A percentile compares a stretch with the other conserved stretches of the same genome.
Evolutionary conservation across 2,888 invertebrate genomes (phyloP).

Genomic region (Notocelia uddmanniana): DNA sequence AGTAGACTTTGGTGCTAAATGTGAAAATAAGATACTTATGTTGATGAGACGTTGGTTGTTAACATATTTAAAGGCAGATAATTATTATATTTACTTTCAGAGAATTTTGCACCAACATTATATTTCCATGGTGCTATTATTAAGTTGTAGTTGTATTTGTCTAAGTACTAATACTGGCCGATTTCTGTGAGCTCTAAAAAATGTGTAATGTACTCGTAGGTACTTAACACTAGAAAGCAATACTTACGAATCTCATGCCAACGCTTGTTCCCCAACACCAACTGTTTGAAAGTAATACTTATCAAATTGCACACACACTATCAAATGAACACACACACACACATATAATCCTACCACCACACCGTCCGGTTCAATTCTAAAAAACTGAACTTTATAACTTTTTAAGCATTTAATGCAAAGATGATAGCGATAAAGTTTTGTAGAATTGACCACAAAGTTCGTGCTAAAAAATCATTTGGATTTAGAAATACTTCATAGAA

Average conservation of each 20-base stretch:
- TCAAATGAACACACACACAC: slow-evolving; percentile 60
- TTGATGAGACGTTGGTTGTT: too few species aligned
- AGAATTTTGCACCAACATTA: too few species aligned
- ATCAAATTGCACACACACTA: slow-evolving; percentile 71
- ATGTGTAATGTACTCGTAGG: slow-evolving; percentile 53
- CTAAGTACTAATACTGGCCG: not conserved
- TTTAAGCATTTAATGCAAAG: not conserved
- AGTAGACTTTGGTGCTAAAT: not conserved
- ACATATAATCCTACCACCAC: slow-evolving; percentile 64
- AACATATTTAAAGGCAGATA: too few species aligned
- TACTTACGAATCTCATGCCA: slow-evolving; percentile 76
- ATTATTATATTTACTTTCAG: not conserved
- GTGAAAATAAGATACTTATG: too few species aligned
- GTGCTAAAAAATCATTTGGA: slow-evolving; percentile 69
- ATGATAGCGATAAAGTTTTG: slow-evolving; percentile 8
- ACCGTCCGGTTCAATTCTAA: slow-evolving; percentile 45
- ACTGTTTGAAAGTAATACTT: slow-evolving; percentile 70
- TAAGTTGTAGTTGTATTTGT: slow-evolving; percentile 24
- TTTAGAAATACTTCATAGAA: not conserved
- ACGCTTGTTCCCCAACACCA: slow-evolving; percentile 81
- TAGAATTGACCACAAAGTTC: slow-evolving; percentile 55
- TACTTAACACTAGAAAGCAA: slow-evolving; percentile 64
- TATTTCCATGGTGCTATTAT: not conserved
- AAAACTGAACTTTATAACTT: slow-evolving; percentile 6
- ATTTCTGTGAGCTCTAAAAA: slow-evolving; percentile 40